Evolutionary conservation across 53 echinoderm and acorn worm species (phyloP).

Genomic region (Holothuria leucospilota): DNA sequence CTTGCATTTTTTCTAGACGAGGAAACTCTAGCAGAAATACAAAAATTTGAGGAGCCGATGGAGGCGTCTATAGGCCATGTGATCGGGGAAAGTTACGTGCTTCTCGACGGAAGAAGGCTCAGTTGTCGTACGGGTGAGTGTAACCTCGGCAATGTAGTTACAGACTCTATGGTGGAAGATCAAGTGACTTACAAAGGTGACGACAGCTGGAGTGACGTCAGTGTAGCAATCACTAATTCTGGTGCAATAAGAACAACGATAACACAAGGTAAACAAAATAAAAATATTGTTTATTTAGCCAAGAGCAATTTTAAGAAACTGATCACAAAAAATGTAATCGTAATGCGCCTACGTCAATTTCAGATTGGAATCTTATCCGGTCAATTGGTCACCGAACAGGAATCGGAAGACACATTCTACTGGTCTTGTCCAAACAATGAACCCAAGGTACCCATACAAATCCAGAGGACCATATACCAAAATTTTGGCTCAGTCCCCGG

Average conservation of each 20-base stretch:
- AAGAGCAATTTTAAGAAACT: no score
- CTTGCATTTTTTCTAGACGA: slow-evolving; percentile 4
- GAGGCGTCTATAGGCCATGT: not conserved
- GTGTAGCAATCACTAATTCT: slow-evolving; percentile 48
- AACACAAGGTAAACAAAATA: slow-evolving; percentile 10
- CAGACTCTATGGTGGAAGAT: slow-evolving; percentile 54
- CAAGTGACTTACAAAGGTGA: slow-evolving; percentile 34
- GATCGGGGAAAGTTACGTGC: slow-evolving; percentile 46
- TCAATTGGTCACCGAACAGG: no score
- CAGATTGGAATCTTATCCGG: no score
- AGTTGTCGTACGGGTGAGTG: slow-evolving; percentile 48
- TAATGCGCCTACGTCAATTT: no score
- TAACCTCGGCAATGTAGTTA: slow-evolving; percentile 63
- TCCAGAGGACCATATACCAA: no score
- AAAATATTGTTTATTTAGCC: no score
- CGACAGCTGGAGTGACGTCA: slow-evolving; percentile 56
- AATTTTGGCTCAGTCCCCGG: no score
- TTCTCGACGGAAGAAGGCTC: slow-evolving; percentile 34
- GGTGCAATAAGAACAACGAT: slow-evolving; percentile 53
- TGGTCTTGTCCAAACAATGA: no score
- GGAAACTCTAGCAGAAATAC: slow-evolving; percentile 12
- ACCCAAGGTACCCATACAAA: no score
- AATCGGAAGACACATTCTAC: no score
- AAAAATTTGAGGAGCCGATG: slow-evolving; percentile 10
- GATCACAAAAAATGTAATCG: no score